Evolutionary conservation across 2,113 vertebrate genomes (phyloP), one percentile per base, ranked within the genome.

Genomic region (Brienomyrus longianalis): DNA sequence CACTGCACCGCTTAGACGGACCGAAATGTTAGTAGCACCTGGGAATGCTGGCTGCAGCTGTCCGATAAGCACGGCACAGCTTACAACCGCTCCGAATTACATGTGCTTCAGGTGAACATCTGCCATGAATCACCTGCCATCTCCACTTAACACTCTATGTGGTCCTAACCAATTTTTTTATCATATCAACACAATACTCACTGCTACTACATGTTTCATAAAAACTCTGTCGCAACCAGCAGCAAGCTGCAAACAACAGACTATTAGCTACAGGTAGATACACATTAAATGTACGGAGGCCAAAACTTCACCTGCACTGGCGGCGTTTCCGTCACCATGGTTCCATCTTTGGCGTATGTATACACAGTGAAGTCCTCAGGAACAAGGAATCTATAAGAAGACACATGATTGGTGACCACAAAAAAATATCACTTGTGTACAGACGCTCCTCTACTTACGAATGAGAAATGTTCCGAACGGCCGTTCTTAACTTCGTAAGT

Each of bases 361-460:
- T 96, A 98, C 91, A 99, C 94, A 0, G 96, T 96, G 94, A 99
- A 99, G 93, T 98, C 97, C 91, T 95, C 93, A 84, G 97, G 96
- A 87, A 99, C 95, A 92, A 99, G 94, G 45, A 94, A 13, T 21
- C 95, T 96, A 91, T 2, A 89, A 91, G 94, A 43, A 77, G 47
- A 85, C 21, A 48, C 83, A 3, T 13, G 43, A 80, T 80, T 35
- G n/a, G 31, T n/a, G n/a, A 31, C 27, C n/a, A 13, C n/a, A 70
- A 70, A 31, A 62, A 43, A 80, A 80, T 19, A 15, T 77, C 31
- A 39, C 35, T 10, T 43, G 15, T 19, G 15, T 39, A 39, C 39
- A 39, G 39, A 39, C 39, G 39, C 39, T 39, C 39, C 39, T 39
- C 39, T 39, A 39, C 39, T 39, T 39, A 39, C 39, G 39, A 39